Base-by-base conservation (phyloP, 2,113 vertebrate species). In the Capreolus pygargus region DNA sequence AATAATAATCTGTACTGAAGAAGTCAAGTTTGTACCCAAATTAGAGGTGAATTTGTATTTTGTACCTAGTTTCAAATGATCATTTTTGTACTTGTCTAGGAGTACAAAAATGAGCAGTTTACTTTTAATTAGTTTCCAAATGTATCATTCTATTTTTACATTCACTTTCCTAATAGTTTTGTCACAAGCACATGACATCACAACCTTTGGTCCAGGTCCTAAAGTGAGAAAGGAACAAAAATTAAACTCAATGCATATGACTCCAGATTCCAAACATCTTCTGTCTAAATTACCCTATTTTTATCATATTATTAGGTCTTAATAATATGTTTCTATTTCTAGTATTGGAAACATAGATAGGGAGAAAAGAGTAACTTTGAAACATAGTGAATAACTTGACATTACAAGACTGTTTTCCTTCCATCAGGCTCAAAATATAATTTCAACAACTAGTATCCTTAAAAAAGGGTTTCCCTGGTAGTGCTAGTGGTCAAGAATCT, bases 11-110 rank as follows among this genome's bases (percentile, higher is more conserved):
- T 79, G 7, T 47, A 79, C 76, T 82, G 50, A 83, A 36, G 50
- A 83, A 54, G 11, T n/a, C 50, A 83, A 54, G 21, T 36, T 82
- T 54, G 50, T 25, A 54, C 50, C 19, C 33, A 54, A 36, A n/a
- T 83, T 83, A 83, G 33, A 83, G 50, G 93, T 76, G 60, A 52
- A 15, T 97, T 82, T 47, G 88, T 95, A 14, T 52, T 97, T 97
- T 97, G 27, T 14, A 33, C 52, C 4, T 50, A 47, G 4, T 19
- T 96, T 93, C 60, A 84, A 97, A 92, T 5, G 23, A 23, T 55
- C 82, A 1, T n/a, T 85, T 27, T 92, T 88, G 17, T 23, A 54
- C 17, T 81, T 83, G 9, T n/a, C 33, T 33, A 84, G 94, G 86
- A 45, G 16, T 13, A 86, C 25, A 94, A 95, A 86, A 92, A 27